These are phyloP conservation scores for Camponotus fellah DNA, from an alignment of 2,888 invertebrate genomes.

Conservation along the genomic window DNA sequence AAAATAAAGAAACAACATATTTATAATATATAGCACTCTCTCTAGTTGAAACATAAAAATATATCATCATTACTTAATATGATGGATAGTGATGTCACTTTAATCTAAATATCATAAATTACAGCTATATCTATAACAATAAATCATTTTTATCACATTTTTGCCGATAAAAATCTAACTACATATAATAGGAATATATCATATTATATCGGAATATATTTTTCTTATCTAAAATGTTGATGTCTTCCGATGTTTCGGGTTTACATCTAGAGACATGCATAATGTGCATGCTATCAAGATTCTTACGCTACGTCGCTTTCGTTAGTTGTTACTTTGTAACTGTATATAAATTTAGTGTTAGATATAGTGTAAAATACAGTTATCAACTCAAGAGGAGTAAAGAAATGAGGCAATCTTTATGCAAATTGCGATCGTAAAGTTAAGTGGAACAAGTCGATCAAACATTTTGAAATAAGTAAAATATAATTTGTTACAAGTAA, in stretches of 20 bases:
- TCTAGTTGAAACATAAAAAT: background rate
- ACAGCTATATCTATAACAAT: slow-evolving; percentile 69
- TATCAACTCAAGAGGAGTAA: background rate
- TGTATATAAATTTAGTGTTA: background rate
- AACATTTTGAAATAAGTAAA: background rate
- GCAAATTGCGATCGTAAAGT: background rate
- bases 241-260: slow-evolving; percentile 31
- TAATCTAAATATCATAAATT: slow-evolving; percentile 65
- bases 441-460: background rate
- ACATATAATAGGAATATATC: slow-evolving; percentile 38
- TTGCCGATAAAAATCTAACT: slow-evolving; percentile 63
- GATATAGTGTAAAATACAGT: background rate
- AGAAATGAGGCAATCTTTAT: background rate
- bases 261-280: slow-evolving; percentile 16
- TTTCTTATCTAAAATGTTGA: slow-evolving; percentile 34
- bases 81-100: background rate
- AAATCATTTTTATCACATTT: slow-evolving; percentile 67
- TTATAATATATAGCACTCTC: background rate
- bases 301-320: slow-evolving; percentile 6
- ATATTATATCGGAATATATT: slow-evolving; percentile 4
- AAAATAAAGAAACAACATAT: background rate
- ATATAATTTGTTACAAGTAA: background rate
- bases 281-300: background rate
- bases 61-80: background rate
- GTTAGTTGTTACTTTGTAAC: background rate